phyloP scores from a whole-genome alignment of 2,888 invertebrate species.

The Sipha maydis region DNA sequence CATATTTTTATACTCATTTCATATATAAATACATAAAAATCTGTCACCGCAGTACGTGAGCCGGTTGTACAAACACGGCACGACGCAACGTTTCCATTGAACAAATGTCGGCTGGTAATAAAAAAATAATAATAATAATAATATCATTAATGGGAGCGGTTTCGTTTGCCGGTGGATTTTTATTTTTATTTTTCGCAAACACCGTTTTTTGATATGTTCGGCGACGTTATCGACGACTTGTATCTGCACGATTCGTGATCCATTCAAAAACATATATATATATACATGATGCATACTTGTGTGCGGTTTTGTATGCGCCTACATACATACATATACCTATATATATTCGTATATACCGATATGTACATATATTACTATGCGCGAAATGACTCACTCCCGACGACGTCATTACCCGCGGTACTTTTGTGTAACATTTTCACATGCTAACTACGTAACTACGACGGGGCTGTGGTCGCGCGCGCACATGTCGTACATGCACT shows the following conservation, averaged over 20 bases:
- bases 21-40: slow-evolving; percentile 56
- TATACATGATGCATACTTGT: neutral
- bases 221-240: slow-evolving; percentile 49
- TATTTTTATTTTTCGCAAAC: slow-evolving; percentile 48
- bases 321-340: too few relatives aligned
- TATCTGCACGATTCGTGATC: slow-evolving; percentile 52
- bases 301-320: too few relatives aligned
- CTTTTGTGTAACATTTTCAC: neutral
- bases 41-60: slow-evolving; percentile 60
- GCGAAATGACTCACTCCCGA: slow-evolving; percentile 48
- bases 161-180: slow-evolving; percentile 37
- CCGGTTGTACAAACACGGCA: slow-evolving; percentile 37
- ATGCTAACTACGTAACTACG: neutral
- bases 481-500: too few relatives aligned
- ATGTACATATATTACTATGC: neutral
- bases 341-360: neutral
- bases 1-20: slow-evolving; percentile 44
- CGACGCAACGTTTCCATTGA: slow-evolving; percentile 46
- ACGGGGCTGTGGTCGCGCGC: too few relatives aligned
- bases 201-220: slow-evolving; percentile 40
- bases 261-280: slow-evolving; percentile 21
- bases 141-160: slow-evolving; percentile 58
- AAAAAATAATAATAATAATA: slow-evolving; percentile 19
- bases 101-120: slow-evolving; percentile 55
- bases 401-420: neutral